Conservation (phyloP, 2,113 vertebrate genomes). For the Protomyctophum bolini region DNA sequence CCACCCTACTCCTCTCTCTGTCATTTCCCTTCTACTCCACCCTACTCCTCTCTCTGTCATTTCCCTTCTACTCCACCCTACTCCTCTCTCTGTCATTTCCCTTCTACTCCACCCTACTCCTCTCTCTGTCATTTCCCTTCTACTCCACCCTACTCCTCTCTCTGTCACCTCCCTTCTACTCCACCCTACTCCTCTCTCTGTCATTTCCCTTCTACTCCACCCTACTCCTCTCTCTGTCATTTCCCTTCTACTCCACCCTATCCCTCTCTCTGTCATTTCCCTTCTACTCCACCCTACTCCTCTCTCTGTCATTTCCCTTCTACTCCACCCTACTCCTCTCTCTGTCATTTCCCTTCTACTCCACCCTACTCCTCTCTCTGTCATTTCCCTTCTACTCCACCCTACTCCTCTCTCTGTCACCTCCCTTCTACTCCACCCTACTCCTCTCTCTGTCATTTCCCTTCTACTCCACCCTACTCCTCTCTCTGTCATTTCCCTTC, state of each 20-base stretch:
- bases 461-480: not conserved
- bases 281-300: not conserved
- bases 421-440: too few species aligned
- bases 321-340: not conserved
- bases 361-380: not conserved
- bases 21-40: slow-evolving; percentile 14
- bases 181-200: too few species aligned
- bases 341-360: slow-evolving; percentile 16
- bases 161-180: too few species aligned
- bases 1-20: not conserved
- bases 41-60: not conserved
- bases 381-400: slow-evolving; percentile 14
- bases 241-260: slow-evolving; percentile 11
- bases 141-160: not conserved
- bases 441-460: slow-evolving; percentile 23
- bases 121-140: slow-evolving; percentile 20
- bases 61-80: slow-evolving; percentile 11
- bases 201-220: slow-evolving; percentile 14
- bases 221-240: not conserved
- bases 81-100: slow-evolving; percentile 22
- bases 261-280: slow-evolving; percentile 22
- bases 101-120: not conserved
- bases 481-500: slow-evolving; percentile 20
- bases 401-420: slow-evolving; percentile 7
- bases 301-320: slow-evolving; percentile 20